Base-by-base conservation (phyloP, 2,888 invertebrate species). In the Trichacis sp. region DNA sequence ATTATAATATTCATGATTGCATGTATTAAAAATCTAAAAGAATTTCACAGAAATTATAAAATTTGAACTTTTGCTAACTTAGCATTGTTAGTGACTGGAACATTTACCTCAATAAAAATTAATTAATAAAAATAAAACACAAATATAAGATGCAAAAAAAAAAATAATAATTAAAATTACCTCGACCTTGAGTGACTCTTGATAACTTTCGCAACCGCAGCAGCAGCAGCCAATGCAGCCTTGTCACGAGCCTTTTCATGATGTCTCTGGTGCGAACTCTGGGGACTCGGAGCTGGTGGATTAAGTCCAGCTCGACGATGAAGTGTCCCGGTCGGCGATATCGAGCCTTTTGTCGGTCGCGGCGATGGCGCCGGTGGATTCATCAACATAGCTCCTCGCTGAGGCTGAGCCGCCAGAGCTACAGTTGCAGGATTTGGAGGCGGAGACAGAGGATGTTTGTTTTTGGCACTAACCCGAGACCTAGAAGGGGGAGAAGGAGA, bases 361-460 rank as follows among this genome's bases (percentile, higher is more conserved):
- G 86, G 86, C 66, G 87, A 87, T 61, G 92, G 92, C 68, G 92
- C 91, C 12, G 91, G 92, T 64, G 92, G 92, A 85, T 92, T 92
- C 92, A 92, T 92, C 64, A 91, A 85, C 59, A 91, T 89, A 3
- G 80, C 81, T 24, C 91, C 90, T 47, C 91, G 87, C 73, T 91
- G 90, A 20, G 40, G 40, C 89, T 72, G 89, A 86, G 89, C 88
- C 61, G 74, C 47, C 55, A 70, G 66, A 40, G 70, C 62, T 48
- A 74, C 68, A 40, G 69, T 58, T 43, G 74, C 69, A 50, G 80
- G 75, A 73, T 76, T 76, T 60, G 76, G 75, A 57, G 80, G 74
- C 48, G 82, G 82, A 38, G 82, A 73, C 20, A 78, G 72, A 29
- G 79, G 77, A 51, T 77, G 71, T 64, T 81, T 83, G 43, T 77